Evolutionary conservation across 1,140 invertebrate genomes (phyloP).

Genomic region (Plutomurus gul): DNA sequence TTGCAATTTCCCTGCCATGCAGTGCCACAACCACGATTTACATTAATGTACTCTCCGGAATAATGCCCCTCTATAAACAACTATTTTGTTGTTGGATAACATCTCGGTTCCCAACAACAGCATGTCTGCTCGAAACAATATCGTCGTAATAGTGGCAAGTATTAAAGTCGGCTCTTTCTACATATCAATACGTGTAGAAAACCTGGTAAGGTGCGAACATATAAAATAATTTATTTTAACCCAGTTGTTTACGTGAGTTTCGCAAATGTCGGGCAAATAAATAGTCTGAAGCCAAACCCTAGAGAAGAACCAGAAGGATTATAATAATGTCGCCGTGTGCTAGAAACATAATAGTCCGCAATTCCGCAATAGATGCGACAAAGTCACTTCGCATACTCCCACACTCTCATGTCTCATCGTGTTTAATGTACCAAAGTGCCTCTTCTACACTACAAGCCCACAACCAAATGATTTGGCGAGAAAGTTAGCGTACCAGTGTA

Average conservation of each 20-base stretch:
- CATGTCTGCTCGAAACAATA: too few species aligned
- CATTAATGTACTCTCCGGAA: too few species aligned
- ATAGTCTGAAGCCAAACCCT: neutral
- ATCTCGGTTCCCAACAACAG: too few species aligned
- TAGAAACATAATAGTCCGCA: neutral
- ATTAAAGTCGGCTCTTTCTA: too few species aligned
- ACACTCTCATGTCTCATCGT: neutral
- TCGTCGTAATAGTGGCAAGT: too few species aligned
- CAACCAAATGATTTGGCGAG: too few species aligned
- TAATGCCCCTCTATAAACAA: too few species aligned
- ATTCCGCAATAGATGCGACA: neutral
- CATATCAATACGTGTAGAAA: too few species aligned
- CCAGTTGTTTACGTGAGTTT: neutral
- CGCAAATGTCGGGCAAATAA: neutral
- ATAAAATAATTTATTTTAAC: conserved; percentile 3
- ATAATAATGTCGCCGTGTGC: neutral
- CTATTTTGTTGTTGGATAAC: too few species aligned
- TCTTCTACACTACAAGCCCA: too few species aligned
- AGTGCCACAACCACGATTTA: neutral
- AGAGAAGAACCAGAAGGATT: neutral
- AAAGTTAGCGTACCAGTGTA: too few species aligned
- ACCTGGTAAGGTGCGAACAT: too few species aligned
- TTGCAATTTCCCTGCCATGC: neutral
- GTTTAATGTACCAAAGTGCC: neutral
- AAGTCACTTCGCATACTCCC: neutral